Evolutionary conservation across 2,113 vertebrate genomes (phyloP).

Genomic region (Todiramphus chloris): DNA sequence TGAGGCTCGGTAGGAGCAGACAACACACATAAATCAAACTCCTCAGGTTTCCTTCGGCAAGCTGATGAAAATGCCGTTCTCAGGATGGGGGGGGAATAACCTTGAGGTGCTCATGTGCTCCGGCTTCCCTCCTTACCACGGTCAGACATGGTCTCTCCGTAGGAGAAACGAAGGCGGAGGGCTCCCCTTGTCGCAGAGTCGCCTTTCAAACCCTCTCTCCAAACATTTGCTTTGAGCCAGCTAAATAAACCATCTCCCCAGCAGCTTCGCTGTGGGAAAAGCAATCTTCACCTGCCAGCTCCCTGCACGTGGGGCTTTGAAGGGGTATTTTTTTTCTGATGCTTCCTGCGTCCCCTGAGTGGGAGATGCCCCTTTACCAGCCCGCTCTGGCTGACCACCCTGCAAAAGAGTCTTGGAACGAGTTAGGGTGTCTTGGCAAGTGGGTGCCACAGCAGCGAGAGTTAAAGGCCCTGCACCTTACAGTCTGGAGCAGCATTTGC

Average conservation of each 20-base stretch:
- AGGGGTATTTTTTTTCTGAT: not conserved
- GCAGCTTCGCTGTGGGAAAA: not conserved
- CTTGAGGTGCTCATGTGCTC: not conserved
- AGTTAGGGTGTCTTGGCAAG: not conserved
- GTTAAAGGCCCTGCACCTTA: not conserved
- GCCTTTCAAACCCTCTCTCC: not conserved
- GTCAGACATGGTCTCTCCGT: not conserved
- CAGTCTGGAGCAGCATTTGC: not conserved
- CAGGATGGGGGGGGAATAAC: not conserved
- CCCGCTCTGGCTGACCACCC: not conserved
- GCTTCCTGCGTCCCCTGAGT: not conserved
- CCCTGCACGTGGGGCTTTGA: not conserved
- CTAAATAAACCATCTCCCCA: not conserved
- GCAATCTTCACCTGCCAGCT: not conserved
- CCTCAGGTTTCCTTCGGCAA: not conserved
- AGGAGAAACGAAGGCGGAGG: not conserved
- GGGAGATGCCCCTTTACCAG: not conserved
- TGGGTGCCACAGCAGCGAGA: not conserved
- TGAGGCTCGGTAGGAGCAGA: conserved; percentile 8
- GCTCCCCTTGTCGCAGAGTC: not conserved
- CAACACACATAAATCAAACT: conserved; percentile 28
- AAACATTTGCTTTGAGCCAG: not conserved
- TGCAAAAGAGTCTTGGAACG: not conserved
- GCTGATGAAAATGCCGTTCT: not conserved
- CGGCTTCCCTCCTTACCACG: not conserved